Evolutionary conservation across 1,140 invertebrate species (phyloP), one percentile per base, ranked within the genome.

Genomic region (Bombus impatiens): DNA sequence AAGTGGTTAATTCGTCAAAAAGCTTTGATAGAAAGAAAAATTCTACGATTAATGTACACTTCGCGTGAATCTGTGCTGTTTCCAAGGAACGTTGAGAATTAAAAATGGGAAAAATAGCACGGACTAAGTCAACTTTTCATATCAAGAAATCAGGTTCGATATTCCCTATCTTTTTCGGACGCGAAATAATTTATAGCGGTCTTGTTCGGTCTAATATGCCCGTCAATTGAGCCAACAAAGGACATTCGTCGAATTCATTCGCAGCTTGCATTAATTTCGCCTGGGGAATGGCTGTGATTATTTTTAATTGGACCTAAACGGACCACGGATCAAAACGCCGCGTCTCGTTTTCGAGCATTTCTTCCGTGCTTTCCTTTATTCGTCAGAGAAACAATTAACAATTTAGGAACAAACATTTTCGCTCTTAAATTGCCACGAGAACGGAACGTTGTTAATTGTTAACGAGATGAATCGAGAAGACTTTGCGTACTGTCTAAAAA

Each of bases 191-290:
- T 76, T 79, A 62, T 44, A 10, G 25, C 28, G 40, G 35, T 53
- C 22, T 28, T 18, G 37, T 35, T 75, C 78, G 71, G 47, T 9
- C 44, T 47, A 68, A 86, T 86, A 82, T 53, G 71, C 15, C 71
- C 59, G 84, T 25, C 84, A 86, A 86, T 86, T 86, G 84, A 81
- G 35, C 15, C 35, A 62, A 18, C 57, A 67, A 71, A 86, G 76
- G 70, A 82, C 71, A 82, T 75, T 75, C 57, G 59, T 59, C 78
- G 71, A 86, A 85, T 80, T 85, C 53, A 65, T 72, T 80, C 76
- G 78, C 42, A 71, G 47, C 40, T 40, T 6, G 65, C 83, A 59
- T 80, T 80, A 71, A 72, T 72, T 85, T 80, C 42, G 8, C 68
- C n/a, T 0, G 77, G 57, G 71, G 70, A 53, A 85, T 18, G 53